These are phyloP conservation scores for Hypotaenidia okinawae DNA, from an alignment of 2,797 vertebrate species.

Conservation along the genomic window DNA sequence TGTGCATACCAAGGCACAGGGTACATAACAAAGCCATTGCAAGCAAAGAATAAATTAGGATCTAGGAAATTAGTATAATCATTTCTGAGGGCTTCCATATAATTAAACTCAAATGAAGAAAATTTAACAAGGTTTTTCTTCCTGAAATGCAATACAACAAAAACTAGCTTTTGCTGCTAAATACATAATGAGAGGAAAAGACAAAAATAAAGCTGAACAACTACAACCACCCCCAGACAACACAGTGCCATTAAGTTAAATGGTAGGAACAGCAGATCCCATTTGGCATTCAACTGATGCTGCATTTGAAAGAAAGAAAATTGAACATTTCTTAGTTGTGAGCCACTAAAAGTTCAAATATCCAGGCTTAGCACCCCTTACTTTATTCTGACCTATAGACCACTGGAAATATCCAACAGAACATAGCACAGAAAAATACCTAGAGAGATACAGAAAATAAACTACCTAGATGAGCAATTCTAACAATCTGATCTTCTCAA, in stretches of 20 bases:
- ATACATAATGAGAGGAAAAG: background rate
- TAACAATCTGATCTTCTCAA: background rate
- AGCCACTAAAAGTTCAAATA: background rate
- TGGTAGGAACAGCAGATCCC: background rate
- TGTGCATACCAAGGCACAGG: background rate
- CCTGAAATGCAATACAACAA: background rate
- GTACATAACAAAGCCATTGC: background rate
- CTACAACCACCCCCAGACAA: background rate
- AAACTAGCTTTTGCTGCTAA: background rate
- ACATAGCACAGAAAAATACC: background rate
- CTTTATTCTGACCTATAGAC: background rate
- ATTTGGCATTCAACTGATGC: background rate
- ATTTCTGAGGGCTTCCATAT: background rate
- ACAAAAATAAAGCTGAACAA: background rate
- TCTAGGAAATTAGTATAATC: background rate
- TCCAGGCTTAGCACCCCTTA: background rate
- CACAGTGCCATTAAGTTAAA: background rate
- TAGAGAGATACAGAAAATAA: too few species aligned
- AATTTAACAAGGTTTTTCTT: background rate
- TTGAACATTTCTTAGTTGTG: fast-evolving
- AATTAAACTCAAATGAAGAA: background rate
- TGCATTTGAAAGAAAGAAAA: background rate
- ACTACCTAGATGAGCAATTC: too few species aligned
- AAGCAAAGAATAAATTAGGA: background rate
- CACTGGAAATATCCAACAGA: background rate